phyloP scores from a whole-genome alignment of 2,888 invertebrate species.

The Ormyrus labotus region DNA sequence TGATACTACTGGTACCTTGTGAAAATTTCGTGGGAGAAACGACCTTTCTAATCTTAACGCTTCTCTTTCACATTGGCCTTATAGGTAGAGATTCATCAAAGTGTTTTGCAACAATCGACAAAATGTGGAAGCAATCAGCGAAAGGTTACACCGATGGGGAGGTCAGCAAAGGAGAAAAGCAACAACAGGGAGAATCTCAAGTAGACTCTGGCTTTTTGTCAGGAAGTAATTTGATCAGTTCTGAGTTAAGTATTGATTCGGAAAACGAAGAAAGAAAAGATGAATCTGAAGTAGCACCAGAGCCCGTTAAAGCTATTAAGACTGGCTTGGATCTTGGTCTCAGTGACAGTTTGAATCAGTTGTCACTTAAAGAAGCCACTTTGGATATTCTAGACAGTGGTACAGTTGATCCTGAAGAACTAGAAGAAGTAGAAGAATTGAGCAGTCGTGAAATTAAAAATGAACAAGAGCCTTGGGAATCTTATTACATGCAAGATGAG shows the following conservation, averaged over 20 bases:
- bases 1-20: neutral
- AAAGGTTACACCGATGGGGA: neutral
- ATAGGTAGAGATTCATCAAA: slow-evolving; percentile 14
- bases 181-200: slow-evolving; percentile 59
- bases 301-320: slow-evolving; percentile 75
- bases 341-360: slow-evolving; percentile 80
- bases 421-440: slow-evolving; percentile 21
- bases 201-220: slow-evolving; percentile 71
- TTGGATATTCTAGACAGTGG: slow-evolving; percentile 56
- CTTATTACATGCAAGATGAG: slow-evolving; percentile 86
- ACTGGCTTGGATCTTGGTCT: slow-evolving; percentile 82
- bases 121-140: slow-evolving; percentile 43
- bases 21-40: slow-evolving; percentile 26
- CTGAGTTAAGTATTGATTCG: slow-evolving; percentile 55
- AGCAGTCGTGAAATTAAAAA: neutral
- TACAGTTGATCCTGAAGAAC: slow-evolving; percentile 21
- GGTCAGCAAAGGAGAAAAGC: slow-evolving; percentile 36
- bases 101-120: neutral
- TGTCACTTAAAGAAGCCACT: slow-evolving; percentile 76
- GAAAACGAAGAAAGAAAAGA: slow-evolving; percentile 26
- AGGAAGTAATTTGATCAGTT: slow-evolving; percentile 61
- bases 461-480: slow-evolving; percentile 76
- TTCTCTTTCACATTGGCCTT: slow-evolving; percentile 20
- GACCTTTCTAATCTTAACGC: slow-evolving; percentile 23
- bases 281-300: slow-evolving; percentile 39